Evolutionary conservation across 2,797 vertebrate genomes (phyloP).

Genomic region (Potorous gilbertii): DNA sequence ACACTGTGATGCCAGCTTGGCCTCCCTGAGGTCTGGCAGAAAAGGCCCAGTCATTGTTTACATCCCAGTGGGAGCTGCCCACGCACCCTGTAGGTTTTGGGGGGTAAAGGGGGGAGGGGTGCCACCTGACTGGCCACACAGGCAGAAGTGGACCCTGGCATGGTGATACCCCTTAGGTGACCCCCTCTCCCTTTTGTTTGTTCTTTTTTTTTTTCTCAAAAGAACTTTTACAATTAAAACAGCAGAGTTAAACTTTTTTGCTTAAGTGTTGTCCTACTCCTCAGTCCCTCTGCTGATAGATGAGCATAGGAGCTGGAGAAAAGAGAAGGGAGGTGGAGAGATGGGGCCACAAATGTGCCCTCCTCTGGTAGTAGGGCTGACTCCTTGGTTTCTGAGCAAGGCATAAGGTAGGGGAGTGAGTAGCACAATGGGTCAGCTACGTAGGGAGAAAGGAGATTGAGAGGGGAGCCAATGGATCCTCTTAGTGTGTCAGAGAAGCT

Average conservation of each 20-base stretch:
- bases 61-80: slow-evolving; percentile 39
- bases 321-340: not conserved
- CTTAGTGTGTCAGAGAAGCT: not conserved
- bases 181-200: slow-evolving; percentile 33
- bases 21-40: not conserved
- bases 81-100: not conserved
- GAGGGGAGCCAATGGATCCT: not conserved
- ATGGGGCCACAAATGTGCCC: not conserved
- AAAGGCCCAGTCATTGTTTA: slow-evolving; percentile 55
- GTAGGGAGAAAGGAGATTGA: not conserved
- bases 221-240: slow-evolving; percentile 73
- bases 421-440: not conserved
- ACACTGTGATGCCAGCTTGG: not conserved
- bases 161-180: not conserved
- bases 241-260: slow-evolving; percentile 34
- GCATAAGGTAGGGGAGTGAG: not conserved
- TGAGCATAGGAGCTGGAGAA: not conserved
- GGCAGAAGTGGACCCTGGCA: not conserved
- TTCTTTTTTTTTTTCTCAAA: slow-evolving; percentile 57
- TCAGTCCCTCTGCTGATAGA: too few species aligned
- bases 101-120: not conserved
- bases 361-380: not conserved
- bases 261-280: not conserved
- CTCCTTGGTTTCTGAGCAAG: not conserved
- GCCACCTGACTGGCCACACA: not conserved